Base-by-base conservation (phyloP, 2,888 invertebrate genomes). In the Auanema freiburgensis region DNA sequence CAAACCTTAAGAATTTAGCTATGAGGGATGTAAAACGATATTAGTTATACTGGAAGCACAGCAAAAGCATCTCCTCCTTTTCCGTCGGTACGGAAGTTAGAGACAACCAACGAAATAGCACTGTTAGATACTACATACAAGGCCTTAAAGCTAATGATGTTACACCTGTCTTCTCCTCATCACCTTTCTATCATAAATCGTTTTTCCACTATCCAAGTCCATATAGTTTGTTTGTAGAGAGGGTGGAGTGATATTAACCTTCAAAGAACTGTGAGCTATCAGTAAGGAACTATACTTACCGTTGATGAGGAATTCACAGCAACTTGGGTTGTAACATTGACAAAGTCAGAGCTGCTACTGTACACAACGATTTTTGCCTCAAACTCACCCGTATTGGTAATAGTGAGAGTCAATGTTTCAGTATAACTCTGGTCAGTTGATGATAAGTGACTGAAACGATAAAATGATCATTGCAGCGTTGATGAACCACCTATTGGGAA, bases 61-160 rank as follows among this genome's bases (percentile, higher is more conserved):
- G 60, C 46, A 25, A 60, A 60, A n/a, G 42, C 43, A 46, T 60
- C 60, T 55, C 55, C 60, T 18, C 54, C 40, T 16, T 55, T 46
- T 1, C 25, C 54, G 24, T 60, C 60, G 11, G 53, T 50, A 3
- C 44, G 46, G 12, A 54, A 55, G 44, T 60, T 60, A 1, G 60
- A 46, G 11, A 55, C 60, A 2, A 60, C 60, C 12, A 60, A 49
- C n/a, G 49, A 41, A 5, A 60, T 18, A 0, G 60, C 43, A 6
- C 18, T 25, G 16, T 54, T 46, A 3, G 60, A 54, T 0, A 16
- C 24, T 14, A 60, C 60, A 44, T 40, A 60, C 16, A 60, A 54
- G 4, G 60, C 16, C 60, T 60, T n/a, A 44, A 18, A 6, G 10
- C 16, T 16, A 40, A 24, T n/a, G n/a, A n/a, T n/a, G n/a, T n/a